Evolutionary conservation across 2,888 invertebrate species (phyloP).

Genomic region (Ophioninae sp.): DNA sequence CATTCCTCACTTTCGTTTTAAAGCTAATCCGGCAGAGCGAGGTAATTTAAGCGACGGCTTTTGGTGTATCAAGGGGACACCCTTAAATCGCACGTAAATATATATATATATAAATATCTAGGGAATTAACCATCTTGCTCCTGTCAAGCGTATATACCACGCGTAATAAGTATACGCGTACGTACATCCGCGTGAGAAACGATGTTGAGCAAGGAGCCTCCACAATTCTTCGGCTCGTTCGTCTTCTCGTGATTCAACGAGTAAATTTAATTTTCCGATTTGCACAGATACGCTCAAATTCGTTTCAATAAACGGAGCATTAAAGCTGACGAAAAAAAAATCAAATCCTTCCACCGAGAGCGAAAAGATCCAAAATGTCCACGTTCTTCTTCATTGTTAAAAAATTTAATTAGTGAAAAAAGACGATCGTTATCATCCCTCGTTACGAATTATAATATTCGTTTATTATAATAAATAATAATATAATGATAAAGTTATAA

Average conservation of each 20-base stretch:
- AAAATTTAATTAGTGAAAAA: too few relatives aligned
- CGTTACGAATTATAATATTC: too few relatives aligned
- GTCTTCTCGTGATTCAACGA: not conserved
- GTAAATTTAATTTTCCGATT: not conserved
- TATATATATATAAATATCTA: not conserved
- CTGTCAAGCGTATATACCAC: not conserved
- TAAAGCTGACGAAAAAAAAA: not conserved
- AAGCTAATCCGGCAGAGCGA: constrained; percentile 58
- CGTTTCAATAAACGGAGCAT: not conserved
- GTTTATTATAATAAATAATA: too few relatives aligned
- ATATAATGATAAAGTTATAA: too few relatives aligned
- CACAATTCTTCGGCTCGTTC: not conserved
- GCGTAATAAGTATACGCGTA: not conserved
- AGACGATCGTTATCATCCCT: too few relatives aligned
- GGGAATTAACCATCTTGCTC: constrained; percentile 23
- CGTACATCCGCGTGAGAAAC: not conserved
- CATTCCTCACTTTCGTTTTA: constrained; percentile 50
- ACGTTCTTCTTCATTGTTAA: not conserved
- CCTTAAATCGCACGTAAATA: constrained; percentile 16
- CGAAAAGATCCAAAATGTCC: not conserved
- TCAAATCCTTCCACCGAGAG: not conserved
- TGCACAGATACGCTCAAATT: not conserved
- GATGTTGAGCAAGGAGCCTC: not conserved
- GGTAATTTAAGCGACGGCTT: constrained; percentile 59
- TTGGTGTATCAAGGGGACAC: constrained; percentile 51